Evolutionary conservation across 2,113 vertebrate species (phyloP), one percentile per base, ranked within the genome.

Genomic region (Lucifuga dentata): DNA sequence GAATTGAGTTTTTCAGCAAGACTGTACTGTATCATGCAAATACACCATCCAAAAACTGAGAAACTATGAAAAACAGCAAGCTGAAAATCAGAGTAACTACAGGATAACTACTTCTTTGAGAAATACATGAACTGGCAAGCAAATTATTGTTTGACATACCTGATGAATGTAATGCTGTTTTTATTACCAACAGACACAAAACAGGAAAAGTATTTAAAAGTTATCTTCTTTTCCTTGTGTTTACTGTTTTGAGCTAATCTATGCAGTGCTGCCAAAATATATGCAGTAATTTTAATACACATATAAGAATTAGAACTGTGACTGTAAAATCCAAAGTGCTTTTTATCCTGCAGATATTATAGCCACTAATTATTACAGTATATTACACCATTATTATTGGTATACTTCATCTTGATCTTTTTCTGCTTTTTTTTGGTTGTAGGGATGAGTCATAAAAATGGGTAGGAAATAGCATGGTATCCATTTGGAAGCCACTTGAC

Each of bases 231-330:
- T 16, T 60, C 20, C 39, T 16, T 62, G 45, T 55, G 41, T 60
- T 55, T 9, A 4, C 19, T 39, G 55, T 52, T 66, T 16, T 10
- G 41, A 41, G 24, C 6, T 49, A 4, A 51, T 48, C 59, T 24
- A 48, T 55, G 59, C 41, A n/a, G n/a, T 76, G 46, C 46, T 36
- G 58, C 40, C 41, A 46, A 60, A 60, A 23, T 68, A 38, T 32
- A 49, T 48, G n/a, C 68, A 44, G 58, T 50, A 45, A 66, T n/a
- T n/a, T n/a, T n/a, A n/a, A 76, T 5, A 32, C 4, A 68, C 51
- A 26, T 11, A 26, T 21, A 43, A 63, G 21, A n/a, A 16, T 0
- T 52, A 48, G 19, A 52, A 32, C n/a, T 52, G 43, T 2, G 23
- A 20, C 58, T 33, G 26, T n/a, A 61, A 77, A 73, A 57, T 6